phyloP scores from a whole-genome alignment of 2,888 invertebrate species.

The Chymomyza amoena region DNA sequence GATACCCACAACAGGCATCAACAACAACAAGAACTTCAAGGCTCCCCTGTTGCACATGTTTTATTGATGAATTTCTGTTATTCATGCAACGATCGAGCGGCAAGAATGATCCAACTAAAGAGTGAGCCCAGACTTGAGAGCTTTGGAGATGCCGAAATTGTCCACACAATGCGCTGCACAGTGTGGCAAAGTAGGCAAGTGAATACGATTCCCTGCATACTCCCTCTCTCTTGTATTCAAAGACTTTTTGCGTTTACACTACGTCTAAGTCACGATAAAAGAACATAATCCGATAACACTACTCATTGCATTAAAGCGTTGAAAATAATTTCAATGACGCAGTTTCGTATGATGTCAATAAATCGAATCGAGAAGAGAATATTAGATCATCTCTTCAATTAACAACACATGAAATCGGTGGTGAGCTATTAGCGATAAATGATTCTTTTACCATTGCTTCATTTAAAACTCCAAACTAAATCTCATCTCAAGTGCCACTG shows the following conservation, averaged over 20 bases:
- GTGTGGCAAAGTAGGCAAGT: slow-evolving; percentile 36
- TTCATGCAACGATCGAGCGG: slow-evolving; percentile 63
- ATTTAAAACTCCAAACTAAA: too few relatives aligned
- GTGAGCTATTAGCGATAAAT: too few relatives aligned
- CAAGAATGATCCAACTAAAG: slow-evolving; percentile 25
- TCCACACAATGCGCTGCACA: slow-evolving; percentile 59
- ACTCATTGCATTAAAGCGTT: too few relatives aligned
- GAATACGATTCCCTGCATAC: neutral
- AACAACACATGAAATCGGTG: too few relatives aligned
- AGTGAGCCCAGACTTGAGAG: slow-evolving; percentile 19
- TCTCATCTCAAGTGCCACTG: too few relatives aligned
- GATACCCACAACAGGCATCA: slow-evolving; percentile 33
- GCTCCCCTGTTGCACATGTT: slow-evolving; percentile 64
- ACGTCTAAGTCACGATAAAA: neutral
- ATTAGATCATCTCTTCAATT: too few relatives aligned
- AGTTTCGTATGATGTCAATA: too few relatives aligned
- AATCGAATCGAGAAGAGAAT: too few relatives aligned
- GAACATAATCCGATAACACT: too few relatives aligned
- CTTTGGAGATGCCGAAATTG: slow-evolving; percentile 71
- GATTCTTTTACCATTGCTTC: too few relatives aligned
- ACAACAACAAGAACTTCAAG: slow-evolving; percentile 3
- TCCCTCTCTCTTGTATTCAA: neutral
- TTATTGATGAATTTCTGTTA: slow-evolving; percentile 77
- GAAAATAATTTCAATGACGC: too few relatives aligned
- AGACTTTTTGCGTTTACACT: neutral